Evolutionary conservation across 1,140 invertebrate species (phyloP).

Genomic region (Glomeris maerens): DNA sequence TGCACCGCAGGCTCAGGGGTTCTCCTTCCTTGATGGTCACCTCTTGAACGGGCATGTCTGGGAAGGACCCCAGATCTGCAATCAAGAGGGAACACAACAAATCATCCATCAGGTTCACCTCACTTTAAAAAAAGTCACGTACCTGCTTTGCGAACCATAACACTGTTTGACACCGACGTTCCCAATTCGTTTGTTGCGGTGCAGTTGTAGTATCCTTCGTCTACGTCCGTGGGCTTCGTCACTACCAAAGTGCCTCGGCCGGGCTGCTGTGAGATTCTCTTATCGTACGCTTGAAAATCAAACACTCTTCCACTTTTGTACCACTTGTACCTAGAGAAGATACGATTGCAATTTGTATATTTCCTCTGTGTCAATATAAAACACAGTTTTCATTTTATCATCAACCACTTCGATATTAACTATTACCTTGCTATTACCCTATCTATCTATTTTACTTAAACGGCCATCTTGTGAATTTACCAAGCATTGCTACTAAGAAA

Average conservation of each 20-base stretch:
- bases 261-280: constrained; percentile 81
- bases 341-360: too few relatives aligned
- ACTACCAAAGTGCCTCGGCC: constrained; percentile 83
- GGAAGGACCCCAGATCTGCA: constrained; percentile 72
- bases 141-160: constrained; percentile 79
- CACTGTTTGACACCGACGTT: constrained; percentile 80
- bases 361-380: too few relatives aligned
- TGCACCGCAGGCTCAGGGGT: constrained; percentile 69
- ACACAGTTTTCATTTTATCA: background rate
- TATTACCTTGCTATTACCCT: too few relatives aligned
- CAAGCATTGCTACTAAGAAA: too few relatives aligned
- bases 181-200: constrained; percentile 92
- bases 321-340: constrained; percentile 69
- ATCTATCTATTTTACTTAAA: too few relatives aligned
- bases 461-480: too few relatives aligned
- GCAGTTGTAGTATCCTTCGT: constrained; percentile 87
- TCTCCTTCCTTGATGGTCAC: constrained; percentile 64
- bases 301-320: constrained; percentile 87
- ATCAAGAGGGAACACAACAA: background rate
- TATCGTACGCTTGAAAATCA: constrained; percentile 76
- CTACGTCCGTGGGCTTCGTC: constrained; percentile 71
- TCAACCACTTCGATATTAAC: background rate
- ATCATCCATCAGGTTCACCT: background rate
- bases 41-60: constrained; percentile 49
- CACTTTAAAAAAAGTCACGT: constrained; percentile 3